These are phyloP conservation scores for Noctuana brunneofusca DNA, from an alignment of 2,888 invertebrate species.

Conservation along the genomic window DNA sequence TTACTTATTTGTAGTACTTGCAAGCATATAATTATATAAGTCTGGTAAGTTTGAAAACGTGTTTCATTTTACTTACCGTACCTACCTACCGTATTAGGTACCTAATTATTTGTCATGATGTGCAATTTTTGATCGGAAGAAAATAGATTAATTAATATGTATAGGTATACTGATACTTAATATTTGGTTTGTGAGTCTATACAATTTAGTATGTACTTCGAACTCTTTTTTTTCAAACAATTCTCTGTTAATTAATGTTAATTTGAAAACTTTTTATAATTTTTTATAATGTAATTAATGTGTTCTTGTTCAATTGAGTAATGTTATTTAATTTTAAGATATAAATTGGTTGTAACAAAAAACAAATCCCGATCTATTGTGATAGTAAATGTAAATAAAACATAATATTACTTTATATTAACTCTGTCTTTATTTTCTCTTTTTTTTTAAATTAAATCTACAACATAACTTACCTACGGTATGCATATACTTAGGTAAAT, in stretches of 20 bases:
- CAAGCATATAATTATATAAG: too few relatives aligned
- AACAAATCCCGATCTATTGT: slow-evolving; percentile 56
- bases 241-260: slow-evolving; percentile 11
- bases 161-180: background rate
- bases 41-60: too few relatives aligned
- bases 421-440: slow-evolving; percentile 4
- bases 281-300: slow-evolving; percentile 9
- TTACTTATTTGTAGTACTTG: too few relatives aligned
- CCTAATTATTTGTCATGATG: background rate
- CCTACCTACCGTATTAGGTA: too few relatives aligned
- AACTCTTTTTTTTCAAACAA: background rate
- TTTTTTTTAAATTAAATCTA: too few relatives aligned
- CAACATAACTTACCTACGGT: too few relatives aligned
- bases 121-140: slow-evolving; percentile 9
- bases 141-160: background rate
- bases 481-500: too few relatives aligned
- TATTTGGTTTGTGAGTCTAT: background rate
- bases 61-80: too few relatives aligned
- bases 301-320: slow-evolving; percentile 24
- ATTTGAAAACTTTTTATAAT: slow-evolving; percentile 13
- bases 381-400: slow-evolving; percentile 75
- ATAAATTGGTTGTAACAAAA: slow-evolving; percentile 48
- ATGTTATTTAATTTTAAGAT: slow-evolving; percentile 77
- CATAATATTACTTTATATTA: background rate
- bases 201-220: too few relatives aligned